Percentiles rank a stretch among this genome's conserved stretches.
These are phyloP conservation scores for Drosophila subsilvestris DNA, from an alignment of 2,888 invertebrate genomes.

Conservation along the genomic window DNA sequence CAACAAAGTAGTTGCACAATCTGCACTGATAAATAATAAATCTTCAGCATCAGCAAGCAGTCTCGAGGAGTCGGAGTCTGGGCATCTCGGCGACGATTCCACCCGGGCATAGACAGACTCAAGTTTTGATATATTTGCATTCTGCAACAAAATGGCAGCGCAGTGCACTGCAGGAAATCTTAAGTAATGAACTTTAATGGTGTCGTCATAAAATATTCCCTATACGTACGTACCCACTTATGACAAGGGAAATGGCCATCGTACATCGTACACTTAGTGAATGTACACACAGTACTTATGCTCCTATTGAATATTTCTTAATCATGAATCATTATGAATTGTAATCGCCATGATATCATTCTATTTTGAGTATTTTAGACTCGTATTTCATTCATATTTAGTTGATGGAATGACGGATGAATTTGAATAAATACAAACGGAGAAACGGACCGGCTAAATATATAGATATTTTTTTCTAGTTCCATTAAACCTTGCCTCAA, in stretches of 20 bases:
- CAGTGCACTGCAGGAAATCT: slow-evolving; percentile 44
- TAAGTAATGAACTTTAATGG: slow-evolving; percentile 69
- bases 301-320: background rate
- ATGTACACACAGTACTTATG: background rate
- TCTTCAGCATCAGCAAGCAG: slow-evolving; percentile 60
- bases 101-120: slow-evolving; percentile 47
- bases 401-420: no score
- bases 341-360: background rate
- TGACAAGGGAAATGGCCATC: background rate
- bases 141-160: slow-evolving; percentile 42
- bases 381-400: no score
- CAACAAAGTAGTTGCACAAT: slow-evolving; percentile 56
- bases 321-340: background rate
- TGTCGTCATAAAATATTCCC: slow-evolving; percentile 25
- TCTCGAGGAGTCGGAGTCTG: slow-evolving; percentile 39
- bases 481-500: background rate
- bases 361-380: background rate
- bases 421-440: background rate
- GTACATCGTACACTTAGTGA: background rate
- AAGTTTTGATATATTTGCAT: slow-evolving; percentile 65
- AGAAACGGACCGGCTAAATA: no score
- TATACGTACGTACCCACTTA: background rate
- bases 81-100: slow-evolving; percentile 27
- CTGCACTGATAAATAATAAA: slow-evolving; percentile 77
- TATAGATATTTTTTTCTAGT: background rate